phyloP scores from a whole-genome alignment of 1,140 invertebrate genomes.

The Alviniconcha marisindica region DNA sequence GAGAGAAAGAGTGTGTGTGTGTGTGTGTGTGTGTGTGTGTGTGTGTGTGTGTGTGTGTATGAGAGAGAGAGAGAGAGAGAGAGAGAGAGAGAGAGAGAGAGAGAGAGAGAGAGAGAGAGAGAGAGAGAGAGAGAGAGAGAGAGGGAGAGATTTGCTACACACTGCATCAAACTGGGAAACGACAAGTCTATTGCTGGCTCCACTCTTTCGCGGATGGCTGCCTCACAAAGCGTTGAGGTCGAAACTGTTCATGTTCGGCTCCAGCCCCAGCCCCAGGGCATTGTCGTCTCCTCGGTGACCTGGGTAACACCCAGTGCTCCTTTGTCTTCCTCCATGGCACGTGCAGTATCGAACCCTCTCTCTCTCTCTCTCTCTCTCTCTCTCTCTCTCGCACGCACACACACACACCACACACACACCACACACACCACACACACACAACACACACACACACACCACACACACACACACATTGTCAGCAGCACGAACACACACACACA shows the following conservation, averaged over 20 bases:
- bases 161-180: too few species aligned
- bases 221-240: neutral
- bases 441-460: too few species aligned
- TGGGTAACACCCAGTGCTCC: neutral
- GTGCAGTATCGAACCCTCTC: neutral
- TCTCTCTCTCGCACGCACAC: slow-evolving; percentile 21
- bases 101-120: neutral
- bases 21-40: neutral
- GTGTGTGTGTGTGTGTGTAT: slow-evolving; percentile 18
- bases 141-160: too few species aligned
- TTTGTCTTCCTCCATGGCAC: neutral
- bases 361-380: slow-evolving; percentile 15
- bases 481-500: too few species aligned
- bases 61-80: neutral
- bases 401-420: neutral
- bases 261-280: neutral
- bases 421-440: too few species aligned
- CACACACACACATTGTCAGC: too few species aligned
- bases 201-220: too few species aligned
- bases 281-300: neutral
- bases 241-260: neutral
- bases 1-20: neutral
- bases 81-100: slow-evolving; percentile 30
- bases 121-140: too few species aligned
- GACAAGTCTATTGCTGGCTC: too few species aligned